Base-by-base conservation (phyloP, 2,113 vertebrate species). In the Entomyzon cyanotis region DNA sequence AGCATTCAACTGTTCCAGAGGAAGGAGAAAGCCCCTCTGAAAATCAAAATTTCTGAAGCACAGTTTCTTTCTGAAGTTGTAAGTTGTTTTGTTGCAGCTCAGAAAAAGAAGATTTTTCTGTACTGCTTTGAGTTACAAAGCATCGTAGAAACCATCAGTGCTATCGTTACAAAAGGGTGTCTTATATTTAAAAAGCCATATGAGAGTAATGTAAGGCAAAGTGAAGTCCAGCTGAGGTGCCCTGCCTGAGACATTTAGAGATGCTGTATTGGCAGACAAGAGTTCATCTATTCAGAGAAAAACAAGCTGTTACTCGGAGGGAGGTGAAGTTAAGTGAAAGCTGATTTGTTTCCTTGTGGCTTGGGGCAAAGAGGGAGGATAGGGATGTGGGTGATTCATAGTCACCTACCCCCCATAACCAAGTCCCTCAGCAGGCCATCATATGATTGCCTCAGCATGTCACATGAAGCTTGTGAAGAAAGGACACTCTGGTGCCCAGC, bases 381-480 rank as follows among this genome's bases (percentile, higher is more conserved):
- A 41, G 37, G 25, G 68, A 11, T 65, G 35, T 27, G 63, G 33
- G 4, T 49, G 11, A 47, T 76, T 71, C 65, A 15, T 17, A 21
- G 73, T n/a, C 19, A 44, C 11, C 15, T 81, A 5, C 6, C 41
- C 64, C 24, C 11, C 49, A 1, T 15, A 19, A 41, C 37, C 16
- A 9, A 50, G 27, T 69, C 81, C 27, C 30, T 75, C 42, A 53
- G 24, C 7, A n/a, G 41, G 13, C 39, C 15, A 9, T 19, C 3
- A 2, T 8, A 13, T 22, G 41, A 5, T 10, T 7, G 2, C 11
- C 18, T 60, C 55, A 44, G 31, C 15, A 30, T 1, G 0, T 46
- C 12, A 7, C 6, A 27, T 73, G 90, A 56, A 83, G n/a, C 30
- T 55, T 3, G 11, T 4, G 7, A n/a, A 47, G 49, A 68, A 68